These are phyloP conservation scores for Temnothorax longispinosus DNA, from an alignment of 1,140 invertebrate species.

Conservation along the genomic window DNA sequence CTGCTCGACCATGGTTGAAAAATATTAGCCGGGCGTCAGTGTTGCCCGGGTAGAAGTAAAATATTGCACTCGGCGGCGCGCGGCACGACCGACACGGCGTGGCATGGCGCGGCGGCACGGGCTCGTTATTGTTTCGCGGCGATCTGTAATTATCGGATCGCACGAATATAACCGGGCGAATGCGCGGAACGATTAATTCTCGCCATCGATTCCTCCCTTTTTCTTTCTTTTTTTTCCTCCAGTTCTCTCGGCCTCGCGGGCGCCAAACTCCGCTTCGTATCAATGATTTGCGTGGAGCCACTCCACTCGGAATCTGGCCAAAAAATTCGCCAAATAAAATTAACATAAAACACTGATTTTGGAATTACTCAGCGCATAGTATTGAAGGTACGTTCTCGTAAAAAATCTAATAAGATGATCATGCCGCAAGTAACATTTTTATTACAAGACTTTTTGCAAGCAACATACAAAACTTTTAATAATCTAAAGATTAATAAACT, in stretches of 20 bases:
- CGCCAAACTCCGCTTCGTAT: constrained; percentile 23
- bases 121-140: constrained; percentile 60
- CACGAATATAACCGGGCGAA: constrained; percentile 46
- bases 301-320: constrained; percentile 26
- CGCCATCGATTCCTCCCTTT: neutral
- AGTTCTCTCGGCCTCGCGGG: neutral
- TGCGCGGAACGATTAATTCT: constrained; percentile 47
- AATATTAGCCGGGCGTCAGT: constrained; percentile 64
- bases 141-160: constrained; percentile 61
- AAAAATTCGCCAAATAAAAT: constrained; percentile 17
- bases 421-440: neutral
- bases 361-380: neutral
- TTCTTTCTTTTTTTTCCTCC: neutral
- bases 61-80: constrained; percentile 52
- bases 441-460: neutral
- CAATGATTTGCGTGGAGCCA: constrained; percentile 20
- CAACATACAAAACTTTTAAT: neutral
- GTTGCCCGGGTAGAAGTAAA: constrained; percentile 57
- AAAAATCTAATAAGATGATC: neutral
- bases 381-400: neutral
- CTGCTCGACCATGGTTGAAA: constrained; percentile 66
- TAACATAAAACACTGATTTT: constrained; percentile 10
- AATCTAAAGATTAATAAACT: neutral
- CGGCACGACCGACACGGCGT: constrained; percentile 17
- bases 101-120: constrained; percentile 12